A percentile compares a stretch with the other conserved stretches of the same genome.
Evolutionary conservation across 2,888 invertebrate genomes (phyloP).

Genomic region (Eumerus sabulonum): DNA sequence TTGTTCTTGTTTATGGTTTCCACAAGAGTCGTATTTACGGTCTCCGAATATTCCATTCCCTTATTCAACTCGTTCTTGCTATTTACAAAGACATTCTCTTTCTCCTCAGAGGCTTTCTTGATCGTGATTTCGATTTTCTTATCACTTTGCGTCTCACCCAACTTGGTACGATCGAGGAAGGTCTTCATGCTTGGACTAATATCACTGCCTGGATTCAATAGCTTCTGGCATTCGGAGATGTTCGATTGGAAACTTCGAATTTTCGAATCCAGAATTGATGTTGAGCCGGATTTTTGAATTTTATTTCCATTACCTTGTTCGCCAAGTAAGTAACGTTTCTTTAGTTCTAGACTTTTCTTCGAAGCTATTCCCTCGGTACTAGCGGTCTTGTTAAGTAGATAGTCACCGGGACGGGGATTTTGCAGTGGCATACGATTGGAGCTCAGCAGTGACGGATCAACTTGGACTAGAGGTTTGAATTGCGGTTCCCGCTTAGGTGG

Average conservation of each 20-base stretch:
- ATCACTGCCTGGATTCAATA: conserved; percentile 87
- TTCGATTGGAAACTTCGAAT: conserved; percentile 90
- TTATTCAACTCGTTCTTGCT: conserved; percentile 78
- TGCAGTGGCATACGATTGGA: conserved; percentile 79
- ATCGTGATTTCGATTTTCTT: conserved; percentile 76
- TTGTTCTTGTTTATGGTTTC: conserved; percentile 73
- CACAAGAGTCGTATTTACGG: conserved; percentile 75
- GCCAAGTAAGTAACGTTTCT: conserved; percentile 90
- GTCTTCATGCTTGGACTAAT: conserved; percentile 86
- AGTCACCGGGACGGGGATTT: conserved; percentile 85
- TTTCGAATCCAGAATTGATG: conserved; percentile 90
- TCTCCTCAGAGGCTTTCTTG: conserved; percentile 76
- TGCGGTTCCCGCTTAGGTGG: conserved; percentile 73
- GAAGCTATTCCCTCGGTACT: conserved; percentile 93
- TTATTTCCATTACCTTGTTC: conserved; percentile 84
- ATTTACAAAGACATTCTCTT: conserved; percentile 78
- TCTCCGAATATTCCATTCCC: conserved; percentile 77
- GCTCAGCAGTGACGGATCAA: conserved; percentile 77
- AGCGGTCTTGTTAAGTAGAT: conserved; percentile 88
- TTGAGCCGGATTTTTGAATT: conserved; percentile 90
- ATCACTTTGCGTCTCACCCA: conserved; percentile 71
- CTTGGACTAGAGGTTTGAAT: conserved; percentile 79
- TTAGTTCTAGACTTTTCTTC: conserved; percentile 91
- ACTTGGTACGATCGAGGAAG: conserved; percentile 80
- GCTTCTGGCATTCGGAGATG: conserved; percentile 93